Base-by-base conservation (phyloP, 1,140 invertebrate species). In the Metaphire vulgaris region DNA sequence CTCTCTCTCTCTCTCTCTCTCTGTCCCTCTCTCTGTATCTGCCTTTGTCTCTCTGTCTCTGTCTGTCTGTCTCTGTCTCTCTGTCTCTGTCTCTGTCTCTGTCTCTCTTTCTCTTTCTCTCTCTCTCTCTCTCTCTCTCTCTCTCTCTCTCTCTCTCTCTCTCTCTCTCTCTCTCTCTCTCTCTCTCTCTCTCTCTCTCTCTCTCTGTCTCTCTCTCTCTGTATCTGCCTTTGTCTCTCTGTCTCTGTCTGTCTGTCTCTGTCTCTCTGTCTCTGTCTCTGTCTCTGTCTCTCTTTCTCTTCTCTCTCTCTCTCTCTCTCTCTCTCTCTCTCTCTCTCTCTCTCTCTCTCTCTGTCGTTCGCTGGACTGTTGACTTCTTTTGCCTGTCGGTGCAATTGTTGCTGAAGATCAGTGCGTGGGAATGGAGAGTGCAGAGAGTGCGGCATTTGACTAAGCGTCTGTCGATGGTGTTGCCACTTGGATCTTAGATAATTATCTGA, bases 141-240 rank as follows among this genome's bases (percentile, higher is more conserved):
- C 41, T 56, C 41, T 56, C 41, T 56, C 41, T 56, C 41, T 56
- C 41, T 56, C 41, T 56, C 41, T 56, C 41, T 56, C 41, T 56
- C 41, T 6, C 41, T 56, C 41, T 56, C 41, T 56, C 41, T 56
- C 6, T 56, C 6, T 56, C 6, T 56, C 6, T 56, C 41, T 56
- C 41, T 56, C 41, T 56, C 41, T 56, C 41, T 56, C 21, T 56
- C 41, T 56, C 41, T 56, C 41, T 56, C 41, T 56, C 41, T 56
- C 41, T 56, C 41, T 56, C 41, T 56, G 6, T 56, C 41, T 56
- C 41, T 56, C 41, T 56, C 41, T 56, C 41, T 56, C 41, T 56
- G 6, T 56, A 6, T 56, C 41, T 56, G 6, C 21, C 41, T 56
- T 21, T 56, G 6, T 56, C 41, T 56, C 41, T 56, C 41, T 56